Percentiles rank a stretch among this genome's conserved stretches.
Conservation (phyloP, 2,888 invertebrate genomes). For the Sphaerophoria rueppellii region DNA sequence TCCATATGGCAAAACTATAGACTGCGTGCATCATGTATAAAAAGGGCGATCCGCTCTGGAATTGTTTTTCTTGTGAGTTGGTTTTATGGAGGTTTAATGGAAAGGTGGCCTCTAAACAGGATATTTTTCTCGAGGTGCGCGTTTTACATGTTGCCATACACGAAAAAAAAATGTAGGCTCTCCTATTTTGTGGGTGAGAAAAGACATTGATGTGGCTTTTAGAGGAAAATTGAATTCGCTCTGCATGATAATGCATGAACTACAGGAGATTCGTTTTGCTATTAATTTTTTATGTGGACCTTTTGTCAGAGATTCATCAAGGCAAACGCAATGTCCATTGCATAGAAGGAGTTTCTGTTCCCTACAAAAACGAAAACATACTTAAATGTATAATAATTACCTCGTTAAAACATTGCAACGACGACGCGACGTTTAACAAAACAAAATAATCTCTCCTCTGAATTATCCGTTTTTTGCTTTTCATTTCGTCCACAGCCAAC, state of each 20-base stretch:
- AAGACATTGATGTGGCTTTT: conserved; percentile 13
- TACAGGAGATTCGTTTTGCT: too few relatives aligned
- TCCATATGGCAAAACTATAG: neutral
- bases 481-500: conserved; percentile 31
- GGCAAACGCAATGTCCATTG: too few relatives aligned
- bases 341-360: too few relatives aligned
- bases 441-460: neutral
- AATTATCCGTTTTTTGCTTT: conserved; percentile 11
- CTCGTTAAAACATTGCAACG: too few relatives aligned
- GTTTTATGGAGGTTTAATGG: neutral
- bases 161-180: neutral
- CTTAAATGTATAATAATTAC: too few relatives aligned
- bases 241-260: too few relatives aligned
- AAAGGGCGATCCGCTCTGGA: too few relatives aligned
- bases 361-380: too few relatives aligned
- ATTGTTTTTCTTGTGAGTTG: neutral
- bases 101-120: conserved; percentile 44
- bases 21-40: conserved; percentile 8
- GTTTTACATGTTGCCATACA: conserved; percentile 46
- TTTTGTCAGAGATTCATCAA: too few relatives aligned
- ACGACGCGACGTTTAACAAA: conserved; percentile 14
- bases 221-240: conserved; percentile 65
- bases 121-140: conserved; percentile 42
- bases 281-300: too few relatives aligned
- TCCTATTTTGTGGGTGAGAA: neutral